Evolutionary conservation across 2,888 invertebrate species (phyloP).

Genomic region (Brachynemurus nebulosus): DNA sequence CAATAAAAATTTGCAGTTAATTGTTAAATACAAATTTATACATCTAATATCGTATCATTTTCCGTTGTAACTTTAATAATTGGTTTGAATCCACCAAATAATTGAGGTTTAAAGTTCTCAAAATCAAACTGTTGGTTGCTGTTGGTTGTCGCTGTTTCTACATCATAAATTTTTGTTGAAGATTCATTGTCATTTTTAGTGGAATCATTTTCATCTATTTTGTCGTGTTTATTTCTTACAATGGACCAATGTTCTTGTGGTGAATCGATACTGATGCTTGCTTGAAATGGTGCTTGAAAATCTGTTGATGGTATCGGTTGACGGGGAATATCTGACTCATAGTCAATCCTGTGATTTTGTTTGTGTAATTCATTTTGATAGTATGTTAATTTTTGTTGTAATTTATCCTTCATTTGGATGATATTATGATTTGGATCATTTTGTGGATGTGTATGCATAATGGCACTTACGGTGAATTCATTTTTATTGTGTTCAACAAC

Average conservation of each 20-base stretch:
- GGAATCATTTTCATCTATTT: conserved; percentile 18
- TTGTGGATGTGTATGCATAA: conserved; percentile 30
- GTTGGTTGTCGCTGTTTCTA: conserved; percentile 17
- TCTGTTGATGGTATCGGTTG: conserved; percentile 27
- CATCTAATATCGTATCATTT: conserved; percentile 9
- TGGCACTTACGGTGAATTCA: conserved; percentile 31
- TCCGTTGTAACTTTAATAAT: conserved; percentile 37
- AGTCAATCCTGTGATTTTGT: conserved; percentile 16
- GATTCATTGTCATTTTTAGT: conserved; percentile 20
- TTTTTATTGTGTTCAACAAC: no score
- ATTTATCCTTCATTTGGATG: neutral
- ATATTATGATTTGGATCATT: conserved; percentile 1
- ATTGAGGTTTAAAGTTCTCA: conserved; percentile 51
- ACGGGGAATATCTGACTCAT: conserved; percentile 13
- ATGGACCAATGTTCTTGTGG: conserved; percentile 49
- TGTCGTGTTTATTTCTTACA: conserved; percentile 26
- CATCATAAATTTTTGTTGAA: no score
- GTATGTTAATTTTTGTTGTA: neutral
- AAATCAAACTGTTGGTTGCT: conserved; percentile 40
- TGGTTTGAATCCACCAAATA: conserved; percentile 55
- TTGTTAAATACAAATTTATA: neutral
- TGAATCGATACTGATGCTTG: conserved; percentile 45
- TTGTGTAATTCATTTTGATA: conserved; percentile 6
- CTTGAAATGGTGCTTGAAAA: conserved; percentile 55
- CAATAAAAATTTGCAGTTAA: no score